Conservation (phyloP, 2,113 vertebrate species). For the Tenrec ecaudatus region DNA sequence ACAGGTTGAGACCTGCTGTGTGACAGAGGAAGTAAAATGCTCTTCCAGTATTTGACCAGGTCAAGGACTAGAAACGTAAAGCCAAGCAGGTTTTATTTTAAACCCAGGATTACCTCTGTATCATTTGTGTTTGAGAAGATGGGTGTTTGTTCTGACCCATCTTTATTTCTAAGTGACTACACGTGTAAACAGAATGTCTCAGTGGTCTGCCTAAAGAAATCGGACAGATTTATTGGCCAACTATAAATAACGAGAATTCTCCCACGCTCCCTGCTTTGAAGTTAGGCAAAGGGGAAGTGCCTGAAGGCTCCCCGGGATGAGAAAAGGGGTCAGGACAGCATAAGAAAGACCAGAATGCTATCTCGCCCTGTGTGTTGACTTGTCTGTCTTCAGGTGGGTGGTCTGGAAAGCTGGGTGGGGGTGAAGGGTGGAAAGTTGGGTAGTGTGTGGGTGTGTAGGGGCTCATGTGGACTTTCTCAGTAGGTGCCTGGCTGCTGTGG, state of each 20-base stretch:
- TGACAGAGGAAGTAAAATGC: neutral
- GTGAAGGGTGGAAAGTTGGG: no score
- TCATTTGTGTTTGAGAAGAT: conserved; percentile 40
- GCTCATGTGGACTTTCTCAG: neutral
- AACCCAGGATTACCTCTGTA: neutral
- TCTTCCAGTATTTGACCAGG: neutral
- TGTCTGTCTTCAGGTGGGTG: neutral
- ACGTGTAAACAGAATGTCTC: conserved; percentile 50
- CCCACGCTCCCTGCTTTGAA: conserved; percentile 52
- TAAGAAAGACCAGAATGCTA: neutral
- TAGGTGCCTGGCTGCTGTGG: neutral
- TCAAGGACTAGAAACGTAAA: neutral
- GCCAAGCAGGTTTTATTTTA: conserved; percentile 22
- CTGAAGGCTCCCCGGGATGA: neutral
- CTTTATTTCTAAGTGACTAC: conserved; percentile 64
- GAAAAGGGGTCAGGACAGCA: neutral
- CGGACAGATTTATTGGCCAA: conserved; percentile 39
- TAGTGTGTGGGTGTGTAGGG: neutral
- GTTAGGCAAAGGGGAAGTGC: conserved; percentile 22
- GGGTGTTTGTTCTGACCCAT: conserved; percentile 20
- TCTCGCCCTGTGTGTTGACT: neutral
- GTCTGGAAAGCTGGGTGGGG: neutral
- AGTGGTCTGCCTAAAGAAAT: neutral
- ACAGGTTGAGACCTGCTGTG: no score
- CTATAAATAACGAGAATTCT: conserved; percentile 43